Evolutionary conservation across 2,113 vertebrate species (phyloP).

Genomic region (Dolichallabes microphthalmus): DNA sequence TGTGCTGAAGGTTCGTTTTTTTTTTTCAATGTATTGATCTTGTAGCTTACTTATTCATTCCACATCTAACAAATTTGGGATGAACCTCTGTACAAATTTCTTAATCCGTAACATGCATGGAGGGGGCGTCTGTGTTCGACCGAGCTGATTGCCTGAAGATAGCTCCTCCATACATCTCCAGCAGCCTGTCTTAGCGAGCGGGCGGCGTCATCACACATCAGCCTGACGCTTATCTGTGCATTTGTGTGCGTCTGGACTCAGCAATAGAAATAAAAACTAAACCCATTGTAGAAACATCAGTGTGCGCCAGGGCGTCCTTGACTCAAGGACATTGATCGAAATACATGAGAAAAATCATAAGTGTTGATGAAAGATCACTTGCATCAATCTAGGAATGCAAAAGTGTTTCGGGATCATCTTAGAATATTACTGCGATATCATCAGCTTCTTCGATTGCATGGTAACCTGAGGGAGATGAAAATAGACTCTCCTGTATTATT

Average conservation of each 20-base stretch:
- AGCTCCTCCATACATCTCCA: constrained; percentile 32
- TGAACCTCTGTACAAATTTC: too few species aligned
- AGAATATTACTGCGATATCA: constrained; percentile 33
- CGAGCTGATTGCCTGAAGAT: constrained; percentile 40
- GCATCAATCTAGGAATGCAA: neutral
- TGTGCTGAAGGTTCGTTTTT: too few species aligned
- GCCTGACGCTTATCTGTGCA: constrained; percentile 6
- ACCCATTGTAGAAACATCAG: neutral
- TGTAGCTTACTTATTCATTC: neutral
- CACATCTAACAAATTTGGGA: too few species aligned
- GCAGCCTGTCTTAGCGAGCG: constrained; percentile 2
- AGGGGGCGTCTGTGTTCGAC: neutral
- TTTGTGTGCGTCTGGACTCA: neutral
- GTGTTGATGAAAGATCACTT: neutral
- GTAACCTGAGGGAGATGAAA: constrained; percentile 9
- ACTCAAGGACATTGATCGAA: neutral
- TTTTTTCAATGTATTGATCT: neutral
- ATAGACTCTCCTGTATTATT: neutral
- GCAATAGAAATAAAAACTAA: neutral
- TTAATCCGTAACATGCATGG: neutral
- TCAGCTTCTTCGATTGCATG: constrained; percentile 17
- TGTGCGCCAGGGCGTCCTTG: neutral
- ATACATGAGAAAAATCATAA: neutral
- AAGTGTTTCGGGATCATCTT: constrained; percentile 20
- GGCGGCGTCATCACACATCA: constrained; percentile 1